These are phyloP conservation scores for Linhomoeus sp. DNA, from an alignment of 2,888 invertebrate genomes.

Conservation along the genomic window DNA sequence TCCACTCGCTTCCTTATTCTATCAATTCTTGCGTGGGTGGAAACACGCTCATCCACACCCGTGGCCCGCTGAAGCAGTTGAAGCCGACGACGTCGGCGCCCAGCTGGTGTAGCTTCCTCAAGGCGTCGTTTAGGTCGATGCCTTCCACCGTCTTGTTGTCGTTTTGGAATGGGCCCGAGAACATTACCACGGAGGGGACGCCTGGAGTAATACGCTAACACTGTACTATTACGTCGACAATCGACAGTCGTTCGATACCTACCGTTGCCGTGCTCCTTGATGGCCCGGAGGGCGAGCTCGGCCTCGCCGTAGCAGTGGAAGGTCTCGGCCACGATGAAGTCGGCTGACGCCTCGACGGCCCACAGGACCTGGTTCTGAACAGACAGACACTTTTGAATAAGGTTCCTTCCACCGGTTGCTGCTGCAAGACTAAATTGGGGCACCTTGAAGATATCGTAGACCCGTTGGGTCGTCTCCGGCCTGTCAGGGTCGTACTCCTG, in stretches of 20 bases:
- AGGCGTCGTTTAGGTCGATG: not conserved
- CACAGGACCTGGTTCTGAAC: constrained; percentile 22
- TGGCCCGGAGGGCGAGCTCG: no score
- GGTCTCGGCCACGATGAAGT: constrained; percentile 27
- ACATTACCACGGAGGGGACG: no score
- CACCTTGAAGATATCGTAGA: constrained; percentile 23
- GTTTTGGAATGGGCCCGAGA: no score
- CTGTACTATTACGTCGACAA: no score
- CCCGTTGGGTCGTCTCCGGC: constrained; percentile 7
- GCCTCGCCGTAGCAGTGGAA: constrained; percentile 22
- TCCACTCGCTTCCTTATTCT: not conserved
- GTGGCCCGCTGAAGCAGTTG: constrained; percentile 24
- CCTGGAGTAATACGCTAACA: no score
- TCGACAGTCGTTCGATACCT: no score
- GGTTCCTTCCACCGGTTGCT: not conserved
- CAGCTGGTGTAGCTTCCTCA: constrained; percentile 14
- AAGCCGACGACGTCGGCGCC: constrained; percentile 26
- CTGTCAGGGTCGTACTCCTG: constrained; percentile 18
- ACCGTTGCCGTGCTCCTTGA: no score
- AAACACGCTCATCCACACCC: not conserved
- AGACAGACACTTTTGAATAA: not conserved
- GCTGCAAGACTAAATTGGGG: not conserved
- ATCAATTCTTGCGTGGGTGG: not conserved
- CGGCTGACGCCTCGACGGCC: constrained; percentile 25
- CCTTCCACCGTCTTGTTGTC: not conserved